These are phyloP conservation scores for Psettodes erumei DNA, from an alignment of 2,113 vertebrate species.

Conservation along the genomic window DNA sequence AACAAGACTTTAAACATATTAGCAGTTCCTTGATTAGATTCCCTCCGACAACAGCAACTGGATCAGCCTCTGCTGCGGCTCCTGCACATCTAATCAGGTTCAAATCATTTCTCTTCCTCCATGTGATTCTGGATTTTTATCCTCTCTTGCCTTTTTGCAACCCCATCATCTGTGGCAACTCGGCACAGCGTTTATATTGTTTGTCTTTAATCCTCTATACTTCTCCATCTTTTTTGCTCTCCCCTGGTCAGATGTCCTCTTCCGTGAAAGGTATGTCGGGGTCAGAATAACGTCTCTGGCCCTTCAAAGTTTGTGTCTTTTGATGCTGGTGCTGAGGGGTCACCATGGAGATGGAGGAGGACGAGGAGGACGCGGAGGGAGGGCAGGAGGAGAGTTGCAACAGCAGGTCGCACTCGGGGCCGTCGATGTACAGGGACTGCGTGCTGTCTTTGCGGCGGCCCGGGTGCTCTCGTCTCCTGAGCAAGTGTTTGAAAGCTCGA, in stretches of 20 bases:
- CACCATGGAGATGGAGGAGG: slow-evolving; percentile 41
- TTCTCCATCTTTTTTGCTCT: background rate
- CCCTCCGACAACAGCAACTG: slow-evolving; percentile 14
- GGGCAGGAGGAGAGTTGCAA: slow-evolving; percentile 64
- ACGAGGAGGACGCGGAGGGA: slow-evolving; percentile 59
- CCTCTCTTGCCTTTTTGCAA: background rate
- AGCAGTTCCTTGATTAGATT: slow-evolving; percentile 29
- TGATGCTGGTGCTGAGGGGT: slow-evolving; percentile 31
- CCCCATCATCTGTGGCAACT: background rate
- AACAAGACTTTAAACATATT: slow-evolving; percentile 34
- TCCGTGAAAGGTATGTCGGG: slow-evolving; percentile 81
- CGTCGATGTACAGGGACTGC: slow-evolving; percentile 86
- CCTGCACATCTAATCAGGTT: background rate
- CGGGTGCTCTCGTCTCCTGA: slow-evolving; percentile 82
- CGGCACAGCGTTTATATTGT: accelerated
- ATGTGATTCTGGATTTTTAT: background rate
- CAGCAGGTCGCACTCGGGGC: slow-evolving; percentile 63
- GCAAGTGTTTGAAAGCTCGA: background rate
- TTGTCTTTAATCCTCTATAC: background rate
- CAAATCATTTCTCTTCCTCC: slow-evolving; percentile 1
- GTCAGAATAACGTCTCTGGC: slow-evolving; percentile 89
- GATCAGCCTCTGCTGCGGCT: slow-evolving; percentile 20
- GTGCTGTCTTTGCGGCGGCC: slow-evolving; percentile 88
- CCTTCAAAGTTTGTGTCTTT: slow-evolving; percentile 36
- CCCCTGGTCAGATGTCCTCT: slow-evolving; percentile 54